These are phyloP conservation scores for Guaruba guarouba DNA, from an alignment of 2,113 vertebrate genomes.

Conservation along the genomic window DNA sequence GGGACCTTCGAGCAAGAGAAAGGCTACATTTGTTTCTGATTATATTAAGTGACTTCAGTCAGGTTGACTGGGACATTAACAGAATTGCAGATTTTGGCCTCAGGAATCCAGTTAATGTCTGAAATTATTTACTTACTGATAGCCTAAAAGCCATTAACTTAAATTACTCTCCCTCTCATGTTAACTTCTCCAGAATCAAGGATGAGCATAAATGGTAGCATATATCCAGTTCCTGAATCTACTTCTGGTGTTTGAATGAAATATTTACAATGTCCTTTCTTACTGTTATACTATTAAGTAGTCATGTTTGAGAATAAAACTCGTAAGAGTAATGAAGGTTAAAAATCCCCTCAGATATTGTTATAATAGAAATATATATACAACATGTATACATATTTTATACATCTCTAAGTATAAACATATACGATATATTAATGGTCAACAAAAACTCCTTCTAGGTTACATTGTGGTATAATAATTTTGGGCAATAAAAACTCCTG, in stretches of 20 bases:
- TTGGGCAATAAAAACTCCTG: neutral
- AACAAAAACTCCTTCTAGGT: neutral
- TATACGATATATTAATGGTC: neutral
- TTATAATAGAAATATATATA: neutral
- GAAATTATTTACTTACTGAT: neutral
- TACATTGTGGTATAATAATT: neutral
- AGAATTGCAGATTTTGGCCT: slow-evolving; percentile 2
- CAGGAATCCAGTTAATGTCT: neutral
- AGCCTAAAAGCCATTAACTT: neutral
- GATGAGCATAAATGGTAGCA: neutral
- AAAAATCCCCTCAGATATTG: neutral
- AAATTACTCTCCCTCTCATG: neutral
- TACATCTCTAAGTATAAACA: neutral
- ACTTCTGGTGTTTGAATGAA: neutral
- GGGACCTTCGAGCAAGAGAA: neutral
- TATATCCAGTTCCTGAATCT: neutral
- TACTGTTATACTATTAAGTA: neutral
- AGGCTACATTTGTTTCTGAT: neutral
- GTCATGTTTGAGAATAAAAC: neutral
- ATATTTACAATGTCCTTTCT: neutral
- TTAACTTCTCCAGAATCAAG: neutral
- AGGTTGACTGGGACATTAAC: neutral
- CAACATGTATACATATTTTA: neutral
- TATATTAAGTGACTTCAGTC: neutral
- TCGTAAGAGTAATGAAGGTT: neutral